Percentiles rank a stretch among this genome's conserved stretches.
Evolutionary conservation across 2,888 invertebrate species (phyloP).

Genomic region (Hypena proboscidalis): DNA sequence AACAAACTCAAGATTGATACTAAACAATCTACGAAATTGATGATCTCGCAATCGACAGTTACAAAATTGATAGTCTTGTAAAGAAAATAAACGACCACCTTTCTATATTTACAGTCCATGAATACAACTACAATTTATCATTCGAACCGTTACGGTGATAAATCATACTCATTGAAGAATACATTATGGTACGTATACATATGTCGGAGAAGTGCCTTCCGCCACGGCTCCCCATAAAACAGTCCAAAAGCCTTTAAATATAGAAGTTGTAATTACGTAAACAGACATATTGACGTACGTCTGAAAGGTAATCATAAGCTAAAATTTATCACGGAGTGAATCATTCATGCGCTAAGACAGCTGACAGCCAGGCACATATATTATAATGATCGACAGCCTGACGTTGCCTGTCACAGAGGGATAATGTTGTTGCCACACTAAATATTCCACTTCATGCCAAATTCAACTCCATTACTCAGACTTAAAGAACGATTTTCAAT

Average conservation of each 20-base stretch:
- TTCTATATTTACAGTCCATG: constrained; percentile 68
- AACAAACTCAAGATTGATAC: constrained; percentile 41
- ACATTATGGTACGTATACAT: constrained; percentile 56
- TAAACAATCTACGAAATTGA: constrained; percentile 43
- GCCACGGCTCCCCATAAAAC: constrained; percentile 67
- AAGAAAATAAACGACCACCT: constrained; percentile 64
- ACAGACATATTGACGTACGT: constrained; percentile 82
- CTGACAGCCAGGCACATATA: constrained; percentile 84
- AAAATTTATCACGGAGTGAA: constrained; percentile 84
- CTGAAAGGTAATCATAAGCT: constrained; percentile 85
- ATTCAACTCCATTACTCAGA: constrained; percentile 29
- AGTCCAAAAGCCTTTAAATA: constrained; percentile 70
- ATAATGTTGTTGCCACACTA: constrained; percentile 81
- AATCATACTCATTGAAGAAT: constrained; percentile 72
- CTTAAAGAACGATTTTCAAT: constrained; percentile 38
- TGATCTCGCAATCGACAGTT: constrained; percentile 44
- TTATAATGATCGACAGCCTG: constrained; percentile 85
- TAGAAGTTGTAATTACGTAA: constrained; percentile 79
- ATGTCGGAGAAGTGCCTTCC: constrained; percentile 70
- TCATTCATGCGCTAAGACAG: constrained; percentile 84
- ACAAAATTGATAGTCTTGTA: constrained; percentile 60
- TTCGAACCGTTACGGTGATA: constrained; percentile 65
- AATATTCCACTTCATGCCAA: constrained; percentile 32
- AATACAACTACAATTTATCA: constrained; percentile 74
- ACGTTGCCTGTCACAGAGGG: constrained; percentile 82